Evolutionary conservation across 2,888 invertebrate genomes (phyloP).

Genomic region (Dinocampus coccinellae): DNA sequence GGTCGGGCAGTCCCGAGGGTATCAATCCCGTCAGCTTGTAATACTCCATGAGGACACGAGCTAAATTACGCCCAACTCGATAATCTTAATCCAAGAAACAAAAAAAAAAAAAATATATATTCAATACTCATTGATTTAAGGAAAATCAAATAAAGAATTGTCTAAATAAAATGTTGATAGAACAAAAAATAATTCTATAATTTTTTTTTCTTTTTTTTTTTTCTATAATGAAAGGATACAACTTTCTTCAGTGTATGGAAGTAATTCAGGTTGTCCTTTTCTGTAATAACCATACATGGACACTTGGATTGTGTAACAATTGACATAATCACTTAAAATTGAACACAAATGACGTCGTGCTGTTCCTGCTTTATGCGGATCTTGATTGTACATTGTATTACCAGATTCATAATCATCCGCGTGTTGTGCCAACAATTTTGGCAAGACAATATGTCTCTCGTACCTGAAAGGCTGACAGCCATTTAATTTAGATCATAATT

Average conservation of each 20-base stretch:
- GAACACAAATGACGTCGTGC: slow-evolving; percentile 87
- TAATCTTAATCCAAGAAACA: slow-evolving; percentile 80
- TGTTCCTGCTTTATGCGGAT: slow-evolving; percentile 87
- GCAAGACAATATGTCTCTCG: slow-evolving; percentile 94
- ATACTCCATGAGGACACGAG: slow-evolving; percentile 83
- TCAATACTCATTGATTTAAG: background rate
- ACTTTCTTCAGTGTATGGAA: slow-evolving; percentile 93
- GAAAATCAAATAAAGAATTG: background rate
- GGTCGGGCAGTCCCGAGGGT: slow-evolving; percentile 68
- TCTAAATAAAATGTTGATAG: slow-evolving; percentile 42
- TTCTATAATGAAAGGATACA: slow-evolving; percentile 84
- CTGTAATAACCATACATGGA: slow-evolving; percentile 91
- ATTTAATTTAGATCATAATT: background rate
- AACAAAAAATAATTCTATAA: background rate
- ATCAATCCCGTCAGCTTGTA: slow-evolving; percentile 82
- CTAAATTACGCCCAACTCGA: slow-evolving; percentile 82
- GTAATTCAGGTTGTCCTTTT: slow-evolving; percentile 77
- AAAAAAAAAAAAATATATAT: background rate
- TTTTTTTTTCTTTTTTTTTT: slow-evolving; percentile 1
- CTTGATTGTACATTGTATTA: slow-evolving; percentile 94
- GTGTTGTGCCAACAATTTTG: slow-evolving; percentile 88
- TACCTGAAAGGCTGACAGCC: slow-evolving; percentile 75
- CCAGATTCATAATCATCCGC: slow-evolving; percentile 89
- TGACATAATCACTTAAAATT: slow-evolving; percentile 81
- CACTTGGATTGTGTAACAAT: slow-evolving; percentile 91